Base-by-base conservation (phyloP, 2,888 invertebrate species). In the Ormyrus labotus region DNA sequence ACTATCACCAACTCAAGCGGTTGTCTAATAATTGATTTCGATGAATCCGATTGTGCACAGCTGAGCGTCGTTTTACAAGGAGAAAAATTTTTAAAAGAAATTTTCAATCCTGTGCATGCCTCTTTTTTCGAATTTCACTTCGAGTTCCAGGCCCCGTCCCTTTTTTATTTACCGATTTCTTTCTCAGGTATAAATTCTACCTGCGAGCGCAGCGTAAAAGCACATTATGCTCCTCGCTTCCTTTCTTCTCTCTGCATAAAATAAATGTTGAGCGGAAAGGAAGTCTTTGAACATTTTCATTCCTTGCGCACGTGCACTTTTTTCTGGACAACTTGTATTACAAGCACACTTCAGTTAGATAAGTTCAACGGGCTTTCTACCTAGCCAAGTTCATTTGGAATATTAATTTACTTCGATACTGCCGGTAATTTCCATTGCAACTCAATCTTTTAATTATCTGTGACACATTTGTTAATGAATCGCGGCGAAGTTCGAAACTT, bases 171-270 rank as follows among this genome's bases (percentile, higher is more conserved):
- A 55, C 68, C 10, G 53, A 68, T 61, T 68, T 47, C 61, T 47
- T 67, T 61, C 53, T 34, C 75, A 75, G 68, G 68, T 68, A 75
- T 68, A 75, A 61, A 58, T 45, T 75, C 60, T 67, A 75, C 75
- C 67, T 75, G 75, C 51, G 8, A 11, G 45, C 51, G 57, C 57
- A 13, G 10, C 65, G 50, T 58, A 58, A 13, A 58, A 58, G 9
- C 8, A 9, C 34, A 45, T 58, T 58, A 48, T 48, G n/a, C 19
- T 45, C 61, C 61, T 53, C 51, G 45, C 53, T 51, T 72, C 61
- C 61, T 53, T 63, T 63, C 71, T 45, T 60, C 53, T 13, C 48
- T 70, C 47, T 70, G 73, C 73, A 64, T 73, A 73, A 63, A 64
- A 73, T 73, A 63, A 55, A 73, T 72, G 63, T 55, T 64, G 34